These are phyloP conservation scores for Melanogrammus aeglefinus DNA, from an alignment of 2,797 vertebrate species.

Conservation along the genomic window DNA sequence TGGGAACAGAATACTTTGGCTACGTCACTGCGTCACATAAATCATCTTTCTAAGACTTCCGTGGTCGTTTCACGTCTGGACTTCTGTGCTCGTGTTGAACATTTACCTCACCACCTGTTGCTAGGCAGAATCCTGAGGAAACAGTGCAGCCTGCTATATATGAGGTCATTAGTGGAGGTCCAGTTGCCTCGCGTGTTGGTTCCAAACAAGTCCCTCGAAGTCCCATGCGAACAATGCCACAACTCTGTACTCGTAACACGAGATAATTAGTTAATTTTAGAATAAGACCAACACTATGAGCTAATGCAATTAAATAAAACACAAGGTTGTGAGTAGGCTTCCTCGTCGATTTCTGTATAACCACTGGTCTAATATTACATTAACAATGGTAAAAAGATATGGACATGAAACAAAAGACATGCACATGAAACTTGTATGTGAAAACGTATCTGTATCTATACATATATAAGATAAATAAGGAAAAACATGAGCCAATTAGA, in stretches of 20 bases:
- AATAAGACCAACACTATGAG: neutral
- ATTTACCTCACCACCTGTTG: constrained; percentile 1
- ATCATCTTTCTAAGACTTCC: neutral
- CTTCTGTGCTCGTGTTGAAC: neutral
- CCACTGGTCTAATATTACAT: neutral
- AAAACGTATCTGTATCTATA: too few relatives aligned
- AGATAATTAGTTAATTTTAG: neutral
- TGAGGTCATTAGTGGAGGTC: neutral
- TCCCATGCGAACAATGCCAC: too few relatives aligned
- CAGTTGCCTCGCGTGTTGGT: neutral
- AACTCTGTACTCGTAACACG: too few relatives aligned
- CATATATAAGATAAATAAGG: neutral
- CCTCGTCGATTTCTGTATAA: too few relatives aligned
- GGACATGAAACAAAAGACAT: too few relatives aligned
- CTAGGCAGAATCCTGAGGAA: neutral
- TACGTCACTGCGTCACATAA: neutral
- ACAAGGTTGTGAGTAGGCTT: neutral
- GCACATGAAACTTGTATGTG: too few relatives aligned
- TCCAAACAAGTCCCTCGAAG: neutral
- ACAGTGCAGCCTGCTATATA: neutral
- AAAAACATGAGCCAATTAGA: neutral
- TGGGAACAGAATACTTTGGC: neutral
- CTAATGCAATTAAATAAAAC: too few relatives aligned
- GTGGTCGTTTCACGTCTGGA: neutral
- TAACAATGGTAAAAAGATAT: too few relatives aligned